These are phyloP conservation scores for Mixornis gularis DNA, from an alignment of 2,113 vertebrate genomes.

Conservation along the genomic window DNA sequence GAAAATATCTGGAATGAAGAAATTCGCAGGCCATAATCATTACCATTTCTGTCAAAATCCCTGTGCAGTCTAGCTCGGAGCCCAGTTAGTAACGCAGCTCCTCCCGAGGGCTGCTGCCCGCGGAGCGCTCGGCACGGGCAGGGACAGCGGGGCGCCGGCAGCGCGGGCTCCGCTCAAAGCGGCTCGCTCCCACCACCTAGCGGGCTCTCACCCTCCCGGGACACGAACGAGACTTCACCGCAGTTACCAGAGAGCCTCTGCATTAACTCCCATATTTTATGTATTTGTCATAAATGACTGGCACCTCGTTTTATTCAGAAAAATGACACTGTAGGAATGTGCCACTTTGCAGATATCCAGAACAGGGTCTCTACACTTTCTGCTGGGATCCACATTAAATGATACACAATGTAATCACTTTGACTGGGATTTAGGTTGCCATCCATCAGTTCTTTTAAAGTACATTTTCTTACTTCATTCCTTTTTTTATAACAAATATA, in stretches of 20 bases:
- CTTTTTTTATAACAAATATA: not conserved
- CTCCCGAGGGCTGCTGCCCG: not conserved
- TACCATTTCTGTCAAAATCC: not conserved
- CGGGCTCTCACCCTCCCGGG: constrained; percentile 11
- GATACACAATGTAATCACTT: not conserved
- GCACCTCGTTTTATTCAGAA: not conserved
- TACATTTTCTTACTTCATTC: not conserved
- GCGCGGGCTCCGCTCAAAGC: not conserved
- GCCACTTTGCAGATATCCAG: not conserved
- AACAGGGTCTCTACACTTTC: not conserved
- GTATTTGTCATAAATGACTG: not conserved
- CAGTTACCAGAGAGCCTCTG: rapidly evolving
- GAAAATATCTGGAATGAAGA: not conserved
- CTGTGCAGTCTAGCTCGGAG: rapidly evolving
- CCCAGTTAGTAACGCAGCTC: not conserved
- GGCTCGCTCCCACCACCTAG: constrained; percentile 69
- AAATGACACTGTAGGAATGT: not conserved
- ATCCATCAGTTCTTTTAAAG: not conserved
- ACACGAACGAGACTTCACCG: not conserved
- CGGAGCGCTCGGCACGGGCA: not conserved
- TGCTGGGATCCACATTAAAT: not conserved
- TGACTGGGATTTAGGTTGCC: not conserved
- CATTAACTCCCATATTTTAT: rapidly evolving
- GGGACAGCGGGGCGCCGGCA: not conserved
- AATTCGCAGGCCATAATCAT: not conserved